Conservation (phyloP, 2,113 vertebrate genomes). For the Anguilla rostrata region DNA sequence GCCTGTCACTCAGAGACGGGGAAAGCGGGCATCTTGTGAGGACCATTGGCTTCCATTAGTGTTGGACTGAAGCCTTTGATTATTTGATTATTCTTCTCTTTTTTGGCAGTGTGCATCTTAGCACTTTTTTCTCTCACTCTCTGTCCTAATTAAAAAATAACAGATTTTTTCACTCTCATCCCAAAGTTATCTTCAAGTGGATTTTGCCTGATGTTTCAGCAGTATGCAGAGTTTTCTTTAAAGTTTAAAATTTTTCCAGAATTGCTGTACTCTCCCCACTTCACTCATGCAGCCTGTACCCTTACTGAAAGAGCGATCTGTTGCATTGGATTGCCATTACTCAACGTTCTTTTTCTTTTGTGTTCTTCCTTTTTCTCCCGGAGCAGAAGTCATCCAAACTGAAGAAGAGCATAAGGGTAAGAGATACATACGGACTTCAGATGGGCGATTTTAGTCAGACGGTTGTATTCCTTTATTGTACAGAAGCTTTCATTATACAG, state of each 20-base stretch:
- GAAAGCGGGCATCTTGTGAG: constrained; percentile 71
- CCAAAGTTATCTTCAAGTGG: neutral
- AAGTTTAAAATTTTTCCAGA: too few relatives aligned
- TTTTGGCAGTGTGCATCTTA: too few relatives aligned
- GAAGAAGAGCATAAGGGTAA: constrained; percentile 67
- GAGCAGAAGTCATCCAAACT: constrained; percentile 54
- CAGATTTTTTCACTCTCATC: too few relatives aligned
- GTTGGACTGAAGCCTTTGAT: neutral
- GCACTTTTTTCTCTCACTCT: neutral
- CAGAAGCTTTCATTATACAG: too few relatives aligned
- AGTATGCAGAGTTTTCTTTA: too few relatives aligned
- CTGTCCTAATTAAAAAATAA: neutral
- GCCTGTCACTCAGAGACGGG: constrained; percentile 75
- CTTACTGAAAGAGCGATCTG: neutral
- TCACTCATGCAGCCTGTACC: neutral
- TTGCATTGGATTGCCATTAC: neutral
- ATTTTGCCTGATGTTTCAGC: neutral
- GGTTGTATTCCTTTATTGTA: neutral
- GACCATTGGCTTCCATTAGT: neutral
- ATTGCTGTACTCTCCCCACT: neutral
- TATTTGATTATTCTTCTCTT: neutral
- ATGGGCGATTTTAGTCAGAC: neutral
- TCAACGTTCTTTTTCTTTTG: neutral
- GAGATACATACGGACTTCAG: constrained; percentile 2
- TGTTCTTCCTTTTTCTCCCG: constrained; percentile 38